phyloP scores from a whole-genome alignment of 2,888 invertebrate genomes.

The Bursaphelenchus okinawaensis region DNA sequence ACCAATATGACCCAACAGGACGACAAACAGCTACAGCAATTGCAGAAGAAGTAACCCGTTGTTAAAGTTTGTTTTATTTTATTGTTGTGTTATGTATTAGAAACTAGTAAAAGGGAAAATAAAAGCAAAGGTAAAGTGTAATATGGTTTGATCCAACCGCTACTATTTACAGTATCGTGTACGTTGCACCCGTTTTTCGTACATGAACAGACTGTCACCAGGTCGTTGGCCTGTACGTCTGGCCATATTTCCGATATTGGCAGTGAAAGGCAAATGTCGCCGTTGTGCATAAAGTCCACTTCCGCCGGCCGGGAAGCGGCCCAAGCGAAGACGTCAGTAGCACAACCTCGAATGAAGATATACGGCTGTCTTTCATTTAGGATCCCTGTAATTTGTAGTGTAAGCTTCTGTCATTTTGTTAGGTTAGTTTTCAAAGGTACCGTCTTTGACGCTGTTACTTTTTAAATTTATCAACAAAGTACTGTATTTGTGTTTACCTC shows the following conservation, averaged over 20 bases:
- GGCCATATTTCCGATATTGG: constrained; percentile 28
- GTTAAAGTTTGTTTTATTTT: constrained; percentile 5
- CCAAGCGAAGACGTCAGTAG: constrained; percentile 34
- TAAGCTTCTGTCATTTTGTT: too few species aligned
- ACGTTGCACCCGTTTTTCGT: constrained; percentile 24
- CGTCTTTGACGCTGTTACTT: too few species aligned
- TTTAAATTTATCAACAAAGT: constrained; percentile 11
- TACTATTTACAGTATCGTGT: constrained; percentile 17
- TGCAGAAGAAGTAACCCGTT: constrained; percentile 16
- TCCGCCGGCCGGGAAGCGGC: constrained; percentile 28
- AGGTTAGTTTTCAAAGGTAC: too few species aligned
- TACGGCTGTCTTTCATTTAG: constrained; percentile 32
- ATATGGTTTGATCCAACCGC: too few species aligned
- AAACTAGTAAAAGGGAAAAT: neutral
- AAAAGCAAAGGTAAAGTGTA: neutral
- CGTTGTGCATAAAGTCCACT: constrained; percentile 30
- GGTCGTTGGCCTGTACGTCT: constrained; percentile 20
- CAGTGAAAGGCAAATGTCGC: constrained; percentile 22
- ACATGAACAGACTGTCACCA: constrained; percentile 32
- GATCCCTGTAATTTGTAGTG: too few species aligned
- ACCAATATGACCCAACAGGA: constrained; percentile 76
- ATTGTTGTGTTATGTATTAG: constrained; percentile 1
- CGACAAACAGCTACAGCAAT: constrained; percentile 49
- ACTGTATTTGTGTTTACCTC: constrained; percentile 23
- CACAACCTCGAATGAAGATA: constrained; percentile 36